Conservation (phyloP, 2,113 vertebrate species). For the Cairina moschata region DNA sequence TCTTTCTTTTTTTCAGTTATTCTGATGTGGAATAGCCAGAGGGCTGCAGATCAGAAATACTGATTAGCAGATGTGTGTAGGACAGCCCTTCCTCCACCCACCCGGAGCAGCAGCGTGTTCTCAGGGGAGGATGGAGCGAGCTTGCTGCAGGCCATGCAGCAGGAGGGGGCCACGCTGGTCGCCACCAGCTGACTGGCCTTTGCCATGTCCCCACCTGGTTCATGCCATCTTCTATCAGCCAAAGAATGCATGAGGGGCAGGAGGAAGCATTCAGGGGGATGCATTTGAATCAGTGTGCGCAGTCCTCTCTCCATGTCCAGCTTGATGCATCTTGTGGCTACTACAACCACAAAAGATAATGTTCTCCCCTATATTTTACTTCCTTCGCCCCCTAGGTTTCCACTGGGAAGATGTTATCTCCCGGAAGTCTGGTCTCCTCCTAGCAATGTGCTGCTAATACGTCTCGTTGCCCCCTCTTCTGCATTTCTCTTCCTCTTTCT, state of each 20-base stretch:
- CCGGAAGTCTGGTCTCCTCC: neutral
- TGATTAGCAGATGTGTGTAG: neutral
- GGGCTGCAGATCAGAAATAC: neutral
- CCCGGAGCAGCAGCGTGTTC: neutral
- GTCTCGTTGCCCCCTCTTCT: neutral
- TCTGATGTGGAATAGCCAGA: neutral
- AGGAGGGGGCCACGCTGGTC: neutral
- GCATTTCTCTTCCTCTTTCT: constrained; percentile 26
- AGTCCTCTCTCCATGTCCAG: neutral
- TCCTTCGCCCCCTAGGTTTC: constrained; percentile 2
- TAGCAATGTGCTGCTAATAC: neutral
- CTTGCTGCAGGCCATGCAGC: neutral
- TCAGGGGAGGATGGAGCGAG: neutral
- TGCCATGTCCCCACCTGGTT: neutral
- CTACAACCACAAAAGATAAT: neutral
- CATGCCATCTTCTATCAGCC: neutral
- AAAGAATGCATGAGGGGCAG: neutral
- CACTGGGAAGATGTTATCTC: neutral
- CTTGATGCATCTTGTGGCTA: neutral
- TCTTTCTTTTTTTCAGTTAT: neutral
- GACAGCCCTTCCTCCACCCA: neutral
- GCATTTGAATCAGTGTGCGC: neutral
- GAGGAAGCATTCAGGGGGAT: neutral
- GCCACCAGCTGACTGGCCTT: neutral
- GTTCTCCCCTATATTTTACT: neutral